Base-by-base conservation (phyloP, 2,113 vertebrate genomes). In the Phaetusa simplex region DNA sequence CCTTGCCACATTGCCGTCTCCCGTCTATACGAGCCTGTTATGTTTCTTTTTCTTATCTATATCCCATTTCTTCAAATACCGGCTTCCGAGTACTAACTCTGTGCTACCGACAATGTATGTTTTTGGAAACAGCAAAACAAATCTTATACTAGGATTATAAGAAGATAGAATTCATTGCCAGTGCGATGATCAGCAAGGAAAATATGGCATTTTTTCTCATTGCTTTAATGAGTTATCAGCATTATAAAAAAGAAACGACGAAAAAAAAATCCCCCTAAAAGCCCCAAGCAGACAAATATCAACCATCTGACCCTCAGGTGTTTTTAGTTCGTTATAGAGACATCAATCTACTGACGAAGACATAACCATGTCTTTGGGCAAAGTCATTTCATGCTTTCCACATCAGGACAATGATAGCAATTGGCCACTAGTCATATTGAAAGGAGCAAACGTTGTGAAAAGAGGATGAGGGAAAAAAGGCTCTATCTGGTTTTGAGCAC, bases 361-460 rank as follows among this genome's bases (percentile, higher is more conserved):
- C 49, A 26, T 55, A 93, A 76, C 61, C 0, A 1, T 59, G 71
- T 93, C 95, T 92, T 94, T 89, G 81, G 96, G 79, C 36, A 95
- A 97, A 96, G 76, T 58, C 6, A 32, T 49, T 94, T 92, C 47
- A 15, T 89, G 84, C 56, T 96, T 83, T 81, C 52, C 23, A 74
- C n/a, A 59, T 53, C 1, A 24, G 74, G 73, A 71, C 38, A 14
- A 66, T 66, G 45, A 91, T 19, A 85, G 43, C 58, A 90, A 20
- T 10, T 91, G 90, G 49, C 58, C 62, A 42, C 42, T 43, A 72
- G 67, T 85, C 40, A 73, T 81, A 49, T 3, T 52, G 81, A 92
- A 89, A 90, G 62, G 15, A 88, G 84, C 32, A 88, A 93, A 85
- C 20, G 20, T 30, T 2, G 7, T 49, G 61, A 93, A 88, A 87